A percentile compares a stretch with the other conserved stretches of the same genome.
Evolutionary conservation across 1,140 invertebrate genomes (phyloP).

Genomic region (Harpegnathos saltator): DNA sequence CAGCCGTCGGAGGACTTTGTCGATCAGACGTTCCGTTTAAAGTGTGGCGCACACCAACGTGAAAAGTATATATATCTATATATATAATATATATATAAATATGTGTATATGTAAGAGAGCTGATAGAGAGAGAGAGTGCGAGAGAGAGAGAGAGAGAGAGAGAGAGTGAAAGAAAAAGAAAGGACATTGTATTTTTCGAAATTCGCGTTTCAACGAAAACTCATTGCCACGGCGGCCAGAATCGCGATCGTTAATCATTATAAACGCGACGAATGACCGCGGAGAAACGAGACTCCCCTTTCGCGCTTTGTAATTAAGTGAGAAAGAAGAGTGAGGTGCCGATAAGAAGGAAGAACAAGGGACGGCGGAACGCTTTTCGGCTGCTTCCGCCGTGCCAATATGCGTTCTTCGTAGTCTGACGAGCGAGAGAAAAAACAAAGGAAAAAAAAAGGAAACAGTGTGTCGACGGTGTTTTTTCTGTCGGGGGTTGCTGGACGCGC

Average conservation of each 20-base stretch:
- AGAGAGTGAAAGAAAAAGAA: slow-evolving; percentile 29
- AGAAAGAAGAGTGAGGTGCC: slow-evolving; percentile 22
- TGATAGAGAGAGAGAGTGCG: background rate
- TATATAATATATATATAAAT: slow-evolving; percentile 53
- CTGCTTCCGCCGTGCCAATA: background rate
- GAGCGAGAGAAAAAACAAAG: background rate
- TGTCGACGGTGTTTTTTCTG: slow-evolving; percentile 43
- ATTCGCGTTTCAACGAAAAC: slow-evolving; percentile 62
- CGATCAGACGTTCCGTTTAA: slow-evolving; percentile 58
- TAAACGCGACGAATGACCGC: slow-evolving; percentile 31
- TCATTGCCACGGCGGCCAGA: slow-evolving; percentile 55
- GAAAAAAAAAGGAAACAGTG: slow-evolving; percentile 11
- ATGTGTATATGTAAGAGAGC: slow-evolving; percentile 47
- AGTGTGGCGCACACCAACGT: slow-evolving; percentile 26
- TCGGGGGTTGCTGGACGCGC: slow-evolving; percentile 36
- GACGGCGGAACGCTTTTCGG: slow-evolving; percentile 8
- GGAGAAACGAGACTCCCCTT: slow-evolving; percentile 38
- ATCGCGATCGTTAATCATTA: slow-evolving; percentile 60
- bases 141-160: background rate
- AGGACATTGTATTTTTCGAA: slow-evolving; percentile 57
- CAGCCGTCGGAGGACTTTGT: slow-evolving; percentile 39
- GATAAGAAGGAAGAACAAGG: slow-evolving; percentile 22
- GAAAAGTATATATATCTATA: slow-evolving; percentile 46
- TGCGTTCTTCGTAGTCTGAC: slow-evolving; percentile 37
- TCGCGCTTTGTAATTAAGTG: slow-evolving; percentile 73